Conservation (phyloP, 2,888 invertebrate species). For the Scaeva pyrastri region DNA sequence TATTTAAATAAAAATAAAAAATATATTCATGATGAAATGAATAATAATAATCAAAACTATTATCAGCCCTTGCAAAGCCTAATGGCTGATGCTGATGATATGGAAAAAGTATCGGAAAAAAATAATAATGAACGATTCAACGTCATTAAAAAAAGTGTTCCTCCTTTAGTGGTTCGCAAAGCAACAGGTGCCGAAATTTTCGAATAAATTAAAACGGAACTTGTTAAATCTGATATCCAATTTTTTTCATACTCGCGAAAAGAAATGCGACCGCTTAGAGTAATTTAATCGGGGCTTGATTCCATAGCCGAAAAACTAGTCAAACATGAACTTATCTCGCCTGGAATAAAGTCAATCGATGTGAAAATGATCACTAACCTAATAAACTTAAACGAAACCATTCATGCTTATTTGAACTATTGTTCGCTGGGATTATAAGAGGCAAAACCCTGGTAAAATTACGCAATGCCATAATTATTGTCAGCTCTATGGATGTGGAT, state of each 20-base stretch:
- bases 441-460: no score
- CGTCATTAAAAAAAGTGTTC: neutral
- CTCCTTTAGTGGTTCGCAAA: neutral
- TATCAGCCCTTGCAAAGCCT: neutral
- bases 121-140: no score
- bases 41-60: constrained; percentile 1
- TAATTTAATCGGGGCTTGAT: neutral
- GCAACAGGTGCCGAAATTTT: neutral
- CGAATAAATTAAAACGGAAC: constrained; percentile 30
- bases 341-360: constrained; percentile 12
- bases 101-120: no score
- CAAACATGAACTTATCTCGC: constrained; percentile 4
- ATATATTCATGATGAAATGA: neutral
- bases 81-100: no score
- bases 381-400: neutral
- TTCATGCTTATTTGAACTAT: no score
- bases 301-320: neutral
- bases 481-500: no score
- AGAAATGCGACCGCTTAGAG: no score
- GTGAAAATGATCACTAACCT: neutral
- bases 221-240: neutral
- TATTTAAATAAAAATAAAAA: neutral
- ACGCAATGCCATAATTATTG: no score
- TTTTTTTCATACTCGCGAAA: constrained; percentile 66
- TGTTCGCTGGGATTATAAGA: no score